Conservation (phyloP, 1,140 invertebrate genomes). For the Euwallacea fornicatus region DNA sequence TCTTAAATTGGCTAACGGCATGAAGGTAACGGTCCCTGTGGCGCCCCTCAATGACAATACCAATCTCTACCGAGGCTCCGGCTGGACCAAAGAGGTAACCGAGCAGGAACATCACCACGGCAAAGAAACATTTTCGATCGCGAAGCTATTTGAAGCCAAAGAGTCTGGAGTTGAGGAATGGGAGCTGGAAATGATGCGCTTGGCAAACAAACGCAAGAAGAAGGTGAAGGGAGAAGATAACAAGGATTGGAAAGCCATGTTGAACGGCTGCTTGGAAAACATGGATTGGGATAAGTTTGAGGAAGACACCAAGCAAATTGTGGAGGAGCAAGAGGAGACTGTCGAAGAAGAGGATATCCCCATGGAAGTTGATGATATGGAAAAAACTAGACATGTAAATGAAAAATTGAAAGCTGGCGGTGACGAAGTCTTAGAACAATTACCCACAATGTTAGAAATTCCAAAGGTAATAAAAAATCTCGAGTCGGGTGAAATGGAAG, state of each 20-base stretch:
- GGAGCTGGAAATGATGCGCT: slow-evolving; percentile 51
- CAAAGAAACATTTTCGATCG: slow-evolving; percentile 61
- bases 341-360: slow-evolving; percentile 51
- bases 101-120: slow-evolving; percentile 61
- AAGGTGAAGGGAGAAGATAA: slow-evolving; percentile 54
- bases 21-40: slow-evolving; percentile 69
- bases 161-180: slow-evolving; percentile 66
- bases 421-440: slow-evolving; percentile 56
- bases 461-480: slow-evolving; percentile 64
- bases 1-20: slow-evolving; percentile 68
- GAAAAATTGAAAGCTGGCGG: slow-evolving; percentile 58
- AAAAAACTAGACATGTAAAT: slow-evolving; percentile 60
- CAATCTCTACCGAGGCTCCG: slow-evolving; percentile 64
- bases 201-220: slow-evolving; percentile 51
- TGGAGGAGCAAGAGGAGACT: slow-evolving; percentile 46
- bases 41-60: slow-evolving; percentile 62
- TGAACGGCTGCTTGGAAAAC: slow-evolving; percentile 47
- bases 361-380: slow-evolving; percentile 59
- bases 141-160: slow-evolving; percentile 77
- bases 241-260: slow-evolving; percentile 49
- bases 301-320: slow-evolving; percentile 54
- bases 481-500: slow-evolving; percentile 62
- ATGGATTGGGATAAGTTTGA: slow-evolving; percentile 54
- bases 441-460: slow-evolving; percentile 66
- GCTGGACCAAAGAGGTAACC: slow-evolving; percentile 62